These are phyloP conservation scores for Serranus cabrilla DNA, from an alignment of 2,797 vertebrate species.

Conservation along the genomic window DNA sequence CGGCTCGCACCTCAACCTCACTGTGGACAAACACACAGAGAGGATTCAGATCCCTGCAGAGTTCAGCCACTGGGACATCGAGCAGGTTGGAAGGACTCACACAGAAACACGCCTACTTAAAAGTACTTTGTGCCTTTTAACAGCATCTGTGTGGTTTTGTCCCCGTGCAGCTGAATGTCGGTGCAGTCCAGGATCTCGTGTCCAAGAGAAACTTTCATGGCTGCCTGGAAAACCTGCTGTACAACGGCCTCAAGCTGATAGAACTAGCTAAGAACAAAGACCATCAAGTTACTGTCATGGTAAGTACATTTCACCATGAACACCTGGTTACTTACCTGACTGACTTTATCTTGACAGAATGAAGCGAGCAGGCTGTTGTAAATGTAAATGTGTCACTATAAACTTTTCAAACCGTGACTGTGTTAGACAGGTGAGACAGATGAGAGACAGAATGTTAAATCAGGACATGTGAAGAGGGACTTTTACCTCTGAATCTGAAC, in stretches of 20 bases:
- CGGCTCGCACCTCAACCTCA: constrained; percentile 90
- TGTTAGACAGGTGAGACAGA: neutral
- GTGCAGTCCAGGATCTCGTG: constrained; percentile 81
- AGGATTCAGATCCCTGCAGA: constrained; percentile 87
- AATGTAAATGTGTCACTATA: neutral
- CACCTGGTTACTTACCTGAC: neutral
- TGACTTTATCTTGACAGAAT: neutral
- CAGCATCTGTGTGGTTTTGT: neutral
- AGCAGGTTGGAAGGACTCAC: constrained; percentile 84
- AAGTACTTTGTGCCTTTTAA: too few relatives aligned
- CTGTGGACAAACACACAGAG: constrained; percentile 91
- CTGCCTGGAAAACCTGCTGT: constrained; percentile 94
- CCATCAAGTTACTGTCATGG: constrained; percentile 85
- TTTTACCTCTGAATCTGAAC: too few relatives aligned
- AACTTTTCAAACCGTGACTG: neutral
- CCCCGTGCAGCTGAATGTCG: constrained; percentile 90
- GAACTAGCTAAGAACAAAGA: constrained; percentile 83
- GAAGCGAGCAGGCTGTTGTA: neutral
- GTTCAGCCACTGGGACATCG: constrained; percentile 87
- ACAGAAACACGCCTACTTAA: too few relatives aligned
- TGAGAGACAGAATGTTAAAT: too few relatives aligned
- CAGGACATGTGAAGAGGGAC: too few relatives aligned
- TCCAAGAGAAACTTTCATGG: constrained; percentile 88
- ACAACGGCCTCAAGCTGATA: constrained; percentile 90
- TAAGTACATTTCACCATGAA: constrained; percentile 68